Evolutionary conservation across 2,113 vertebrate species (phyloP), one percentile per base, ranked within the genome.

Genomic region (Cyprinodon variegatus): DNA sequence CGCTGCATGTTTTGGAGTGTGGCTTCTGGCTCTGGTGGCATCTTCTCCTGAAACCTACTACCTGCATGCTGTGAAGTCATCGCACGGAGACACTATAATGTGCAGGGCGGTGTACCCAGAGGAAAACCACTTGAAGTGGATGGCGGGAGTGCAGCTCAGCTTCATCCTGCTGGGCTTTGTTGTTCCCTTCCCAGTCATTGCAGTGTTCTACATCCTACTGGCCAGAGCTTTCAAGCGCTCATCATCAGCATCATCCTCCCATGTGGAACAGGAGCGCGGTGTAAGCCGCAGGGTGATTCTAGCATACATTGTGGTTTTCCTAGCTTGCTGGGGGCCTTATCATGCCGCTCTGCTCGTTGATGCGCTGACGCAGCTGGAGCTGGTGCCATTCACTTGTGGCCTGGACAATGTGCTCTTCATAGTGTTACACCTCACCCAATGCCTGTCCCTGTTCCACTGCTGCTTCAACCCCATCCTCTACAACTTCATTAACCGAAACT

Each of bases 401-500:
- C 93, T 96, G 86, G 96, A 98, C 92, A 96, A 96, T 41, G 93
- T 94, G 61, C 91, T 99, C 15, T 97, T 95, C 0, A 92, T 95
- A 1, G 95, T 96, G 0, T 91, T 98, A 36, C 95, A 99, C 36
- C 89, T 98, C 85, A 98, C 97, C 0, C 97, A 99, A 92, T 97
- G 97, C 62, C 93, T 99, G 89, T 98, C 98, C 0, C 84, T 99
- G 36, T 94, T 96, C 66, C 98, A 99, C 91, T 99, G 98, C 92
- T 99, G 97, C 0, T 92, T 97, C 90, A 99, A 99, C 87, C 98
- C 98, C 2, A 95, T 99, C 64, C 95, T 99, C 13, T 99, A 99
- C 86, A 98, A 96, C 90, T 97, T 99, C 92, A 95, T 98, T 77
- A 91, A 93, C 87, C 95, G 96, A 76, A 97, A 96, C 93, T 97